These are phyloP conservation scores for Dermolepida albohirtum DNA, from an alignment of 2,888 invertebrate genomes.

Conservation along the genomic window DNA sequence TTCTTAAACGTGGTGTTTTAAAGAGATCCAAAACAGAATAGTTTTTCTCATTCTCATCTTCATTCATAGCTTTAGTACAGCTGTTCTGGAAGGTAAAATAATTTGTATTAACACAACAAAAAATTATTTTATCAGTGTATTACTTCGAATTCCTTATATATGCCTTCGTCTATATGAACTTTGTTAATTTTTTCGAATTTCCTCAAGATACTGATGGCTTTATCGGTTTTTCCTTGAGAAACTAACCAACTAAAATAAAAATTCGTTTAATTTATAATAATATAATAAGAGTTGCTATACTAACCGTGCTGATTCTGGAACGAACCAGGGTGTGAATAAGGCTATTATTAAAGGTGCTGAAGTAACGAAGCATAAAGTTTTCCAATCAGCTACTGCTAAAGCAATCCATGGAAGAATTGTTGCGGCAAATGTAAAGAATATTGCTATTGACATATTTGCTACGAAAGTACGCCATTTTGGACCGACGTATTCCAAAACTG, in stretches of 20 bases:
- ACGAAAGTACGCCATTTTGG: slow-evolving; percentile 92
- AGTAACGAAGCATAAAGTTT: slow-evolving; percentile 79
- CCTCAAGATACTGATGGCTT: slow-evolving; percentile 81
- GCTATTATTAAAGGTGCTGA: slow-evolving; percentile 82
- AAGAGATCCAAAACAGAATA: slow-evolving; percentile 87
- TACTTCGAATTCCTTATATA: slow-evolving; percentile 81
- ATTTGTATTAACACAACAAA: slow-evolving; percentile 4
- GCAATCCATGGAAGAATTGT: slow-evolving; percentile 88
- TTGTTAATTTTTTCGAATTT: slow-evolving; percentile 85
- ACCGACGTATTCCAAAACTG: slow-evolving; percentile 89
- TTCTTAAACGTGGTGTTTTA: slow-evolving; percentile 79
- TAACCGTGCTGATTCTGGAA: slow-evolving; percentile 88
- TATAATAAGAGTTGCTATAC: slow-evolving; percentile 13
- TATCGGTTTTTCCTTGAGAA: slow-evolving; percentile 85
- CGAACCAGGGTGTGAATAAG: slow-evolving; percentile 78
- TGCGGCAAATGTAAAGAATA: slow-evolving; percentile 87
- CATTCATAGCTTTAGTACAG: slow-evolving; percentile 76
- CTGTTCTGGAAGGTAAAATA: slow-evolving; percentile 67
- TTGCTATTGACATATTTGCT: slow-evolving; percentile 90
- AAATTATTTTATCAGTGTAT: slow-evolving; percentile 55
- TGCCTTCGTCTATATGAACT: slow-evolving; percentile 77
- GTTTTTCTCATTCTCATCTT: slow-evolving; percentile 76
- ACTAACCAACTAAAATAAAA: slow-evolving; percentile 79
- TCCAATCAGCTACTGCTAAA: slow-evolving; percentile 83
- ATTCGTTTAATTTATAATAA: background rate